A percentile compares a stretch with the other conserved stretches of the same genome.
These are phyloP conservation scores for Drosophila arizonae DNA, from an alignment of 1,140 invertebrate genomes.

Conservation along the genomic window DNA sequence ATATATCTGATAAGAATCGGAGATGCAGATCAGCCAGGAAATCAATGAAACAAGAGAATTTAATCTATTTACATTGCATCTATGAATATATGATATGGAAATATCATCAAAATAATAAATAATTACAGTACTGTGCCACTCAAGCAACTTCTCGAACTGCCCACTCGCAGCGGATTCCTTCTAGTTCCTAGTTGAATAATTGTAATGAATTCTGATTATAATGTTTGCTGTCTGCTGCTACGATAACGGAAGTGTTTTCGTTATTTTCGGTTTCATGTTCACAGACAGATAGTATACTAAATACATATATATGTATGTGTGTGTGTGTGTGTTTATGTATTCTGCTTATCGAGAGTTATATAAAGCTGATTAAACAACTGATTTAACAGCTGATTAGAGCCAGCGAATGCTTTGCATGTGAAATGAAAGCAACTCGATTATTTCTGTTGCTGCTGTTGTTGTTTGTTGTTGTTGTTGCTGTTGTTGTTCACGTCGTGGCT, in stretches of 20 bases:
- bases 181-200: conserved; percentile 12
- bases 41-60: too few species aligned
- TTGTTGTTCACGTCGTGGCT: conserved; percentile 6
- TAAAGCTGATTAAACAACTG: conserved; percentile 49
- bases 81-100: too few species aligned
- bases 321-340: background rate
- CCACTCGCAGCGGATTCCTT: background rate
- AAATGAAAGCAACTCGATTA: background rate
- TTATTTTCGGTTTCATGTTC: conserved; percentile 27
- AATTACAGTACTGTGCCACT: too few species aligned
- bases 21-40: too few species aligned
- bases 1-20: too few species aligned
- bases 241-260: conserved; percentile 44
- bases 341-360: conserved; percentile 36
- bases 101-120: too few species aligned
- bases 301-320: conserved; percentile 1
- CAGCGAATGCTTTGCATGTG: conserved; percentile 10
- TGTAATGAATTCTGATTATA: conserved; percentile 40
- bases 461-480: background rate
- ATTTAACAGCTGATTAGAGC: conserved; percentile 48
- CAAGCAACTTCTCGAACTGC: background rate
- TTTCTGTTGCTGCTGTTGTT: background rate
- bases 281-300: background rate
- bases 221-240: conserved; percentile 28
- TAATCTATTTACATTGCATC: too few species aligned